Evolutionary conservation across 2,888 invertebrate genomes (phyloP), one percentile per base, ranked within the genome.

Genomic region (Ophioninae sp.): DNA sequence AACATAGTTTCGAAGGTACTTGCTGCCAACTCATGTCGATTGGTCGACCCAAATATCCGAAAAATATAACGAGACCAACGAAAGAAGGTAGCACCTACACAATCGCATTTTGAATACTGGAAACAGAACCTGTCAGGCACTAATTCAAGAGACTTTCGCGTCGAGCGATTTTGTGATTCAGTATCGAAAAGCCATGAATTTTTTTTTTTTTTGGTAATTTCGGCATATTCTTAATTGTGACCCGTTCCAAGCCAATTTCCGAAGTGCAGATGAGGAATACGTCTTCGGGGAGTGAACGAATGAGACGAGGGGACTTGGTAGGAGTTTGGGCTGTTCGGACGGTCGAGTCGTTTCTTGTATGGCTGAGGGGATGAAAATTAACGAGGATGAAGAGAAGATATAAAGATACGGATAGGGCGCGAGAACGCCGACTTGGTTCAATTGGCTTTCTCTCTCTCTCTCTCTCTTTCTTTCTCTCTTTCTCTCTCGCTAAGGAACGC

Each of bases 401-500:
- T 58, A 72, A 61, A 78, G 74, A 69, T 20, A 71, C 39, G 51
- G 41, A 80, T 8, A 74, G 65, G 67, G 74, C 10, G 58, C 61
- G 64, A 73, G 73, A 73, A 77, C 10, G 30, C 64, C 67, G 37
- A 68, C 75, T 69, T 59, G 65, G 75, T 41, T 23, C 80, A 79
- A 82, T 81, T 77, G 81, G 82, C 83, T 79, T 30, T 30, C 3
- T 30, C 30, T 30, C 30, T 3, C 3, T 30, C 69, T 74, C 13
- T 75, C 71, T 64, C 76, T 17, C 51, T 71, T 65, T 69, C 9
- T 75, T 68, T 64, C 73, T 17, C 51, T 71, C 30, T 30, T 30
- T 30, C 69, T 74, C 13, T 75, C 68, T 64, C 76, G 17, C 51
- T 71, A 81, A 79, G 73, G 81, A 72, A 76, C 65, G 72, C 39